These are phyloP conservation scores for Trissolcus basalis DNA, from an alignment of 1,140 invertebrate genomes.

Conservation along the genomic window DNA sequence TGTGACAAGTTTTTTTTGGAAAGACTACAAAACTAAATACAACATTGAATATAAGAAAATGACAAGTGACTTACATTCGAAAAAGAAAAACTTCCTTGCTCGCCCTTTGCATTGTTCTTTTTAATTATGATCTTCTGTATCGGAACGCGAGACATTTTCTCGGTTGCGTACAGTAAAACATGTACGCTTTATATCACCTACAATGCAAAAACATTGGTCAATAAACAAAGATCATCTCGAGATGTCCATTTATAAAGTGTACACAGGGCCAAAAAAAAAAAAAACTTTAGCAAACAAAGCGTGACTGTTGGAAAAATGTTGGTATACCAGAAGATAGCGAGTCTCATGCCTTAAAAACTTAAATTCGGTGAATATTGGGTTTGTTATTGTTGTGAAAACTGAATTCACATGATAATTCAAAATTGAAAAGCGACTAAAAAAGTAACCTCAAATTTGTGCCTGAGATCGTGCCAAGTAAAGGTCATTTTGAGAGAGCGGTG, in stretches of 20 bases:
- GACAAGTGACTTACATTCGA: conserved; percentile 27
- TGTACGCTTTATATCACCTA: conserved; percentile 31
- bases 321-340: background rate
- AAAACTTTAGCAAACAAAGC: background rate
- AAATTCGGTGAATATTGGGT: background rate
- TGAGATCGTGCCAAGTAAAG: conserved; percentile 5
- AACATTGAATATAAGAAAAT: background rate
- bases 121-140: conserved; percentile 54
- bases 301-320: background rate
- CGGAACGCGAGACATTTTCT: conserved; percentile 61
- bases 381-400: too few species aligned
- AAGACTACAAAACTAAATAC: too few species aligned
- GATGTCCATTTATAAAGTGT: background rate
- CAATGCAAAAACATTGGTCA: conserved; percentile 26
- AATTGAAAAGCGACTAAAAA: conserved; percentile 15
- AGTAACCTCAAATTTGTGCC: conserved; percentile 17
- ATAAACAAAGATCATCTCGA: conserved; percentile 34
- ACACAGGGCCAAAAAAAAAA: background rate
- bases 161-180: conserved; percentile 39
- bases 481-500: conserved; percentile 6
- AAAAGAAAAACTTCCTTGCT: conserved; percentile 14
- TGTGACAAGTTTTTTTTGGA: too few species aligned
- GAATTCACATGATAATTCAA: too few species aligned
- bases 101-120: conserved; percentile 10
- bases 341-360: background rate